These are phyloP conservation scores for Scelioninae gen. 2 DNA, from an alignment of 2,888 invertebrate species.

Conservation along the genomic window DNA sequence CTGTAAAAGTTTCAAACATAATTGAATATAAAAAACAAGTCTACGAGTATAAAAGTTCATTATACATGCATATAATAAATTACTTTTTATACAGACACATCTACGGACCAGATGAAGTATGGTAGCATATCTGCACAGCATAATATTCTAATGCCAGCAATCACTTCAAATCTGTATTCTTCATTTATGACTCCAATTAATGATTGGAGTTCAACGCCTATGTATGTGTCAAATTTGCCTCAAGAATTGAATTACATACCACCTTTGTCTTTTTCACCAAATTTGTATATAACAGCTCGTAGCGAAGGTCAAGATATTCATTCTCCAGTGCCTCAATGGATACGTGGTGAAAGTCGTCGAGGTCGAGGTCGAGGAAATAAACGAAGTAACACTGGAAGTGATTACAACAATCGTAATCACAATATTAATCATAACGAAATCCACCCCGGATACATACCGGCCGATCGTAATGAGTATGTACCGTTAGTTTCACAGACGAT, in stretches of 20 bases:
- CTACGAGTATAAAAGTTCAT: no score
- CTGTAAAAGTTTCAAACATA: no score
- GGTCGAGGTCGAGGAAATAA: slow-evolving; percentile 66
- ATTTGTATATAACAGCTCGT: background rate
- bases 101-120: slow-evolving; percentile 47
- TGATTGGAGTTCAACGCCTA: no score
- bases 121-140: slow-evolving; percentile 46
- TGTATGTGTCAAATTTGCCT: no score
- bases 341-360: slow-evolving; percentile 61
- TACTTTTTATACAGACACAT: slow-evolving; percentile 37
- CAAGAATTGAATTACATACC: no score
- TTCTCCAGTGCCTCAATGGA: slow-evolving; percentile 72
- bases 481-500: slow-evolving; percentile 44
- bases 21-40: no score
- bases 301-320: slow-evolving; percentile 69
- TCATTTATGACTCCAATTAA: no score
- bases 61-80: no score
- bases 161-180: no score
- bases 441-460: slow-evolving; percentile 64
- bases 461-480: slow-evolving; percentile 66
- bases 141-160: background rate
- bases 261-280: background rate
- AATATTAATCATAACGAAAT: slow-evolving; percentile 63
- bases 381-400: slow-evolving; percentile 62
- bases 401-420: slow-evolving; percentile 51